A percentile compares a stretch with the other conserved stretches of the same genome.
These are phyloP conservation scores for Pachycephus smyrnensis DNA, from an alignment of 2,888 invertebrate species.

Conservation along the genomic window DNA sequence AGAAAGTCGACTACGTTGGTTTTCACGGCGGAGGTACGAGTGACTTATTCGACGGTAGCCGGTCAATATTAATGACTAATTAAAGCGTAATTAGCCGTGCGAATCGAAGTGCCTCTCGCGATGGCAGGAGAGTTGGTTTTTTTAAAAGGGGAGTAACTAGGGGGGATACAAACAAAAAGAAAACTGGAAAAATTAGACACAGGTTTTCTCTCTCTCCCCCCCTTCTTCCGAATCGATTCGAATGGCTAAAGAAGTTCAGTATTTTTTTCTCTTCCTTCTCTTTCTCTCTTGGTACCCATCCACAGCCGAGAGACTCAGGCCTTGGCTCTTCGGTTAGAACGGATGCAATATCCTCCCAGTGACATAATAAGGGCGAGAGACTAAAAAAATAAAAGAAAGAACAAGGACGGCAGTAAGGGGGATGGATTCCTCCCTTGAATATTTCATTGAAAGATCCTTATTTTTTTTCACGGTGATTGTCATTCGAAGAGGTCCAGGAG, in stretches of 20 bases:
- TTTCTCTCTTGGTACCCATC: too few species aligned
- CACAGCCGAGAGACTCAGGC: neutral
- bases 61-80: constrained; percentile 28
- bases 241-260: too few species aligned
- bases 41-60: constrained; percentile 25
- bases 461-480: constrained; percentile 61
- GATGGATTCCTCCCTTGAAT: constrained; percentile 49
- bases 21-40: neutral
- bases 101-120: constrained; percentile 22
- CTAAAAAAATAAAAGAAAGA: constrained; percentile 8
- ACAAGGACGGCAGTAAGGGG: neutral
- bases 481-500: constrained; percentile 55
- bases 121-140: constrained; percentile 3
- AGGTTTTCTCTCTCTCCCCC: too few species aligned
- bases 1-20: neutral
- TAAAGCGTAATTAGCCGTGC: constrained; percentile 27
- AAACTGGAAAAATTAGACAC: neutral
- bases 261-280: too few species aligned
- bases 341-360: neutral
- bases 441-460: constrained; percentile 61
- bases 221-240: too few species aligned
- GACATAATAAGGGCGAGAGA: constrained; percentile 11
- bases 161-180: neutral
- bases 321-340: neutral
- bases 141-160: neutral